Conservation (phyloP, 2,888 invertebrate species). For the Xestia xanthographa region DNA sequence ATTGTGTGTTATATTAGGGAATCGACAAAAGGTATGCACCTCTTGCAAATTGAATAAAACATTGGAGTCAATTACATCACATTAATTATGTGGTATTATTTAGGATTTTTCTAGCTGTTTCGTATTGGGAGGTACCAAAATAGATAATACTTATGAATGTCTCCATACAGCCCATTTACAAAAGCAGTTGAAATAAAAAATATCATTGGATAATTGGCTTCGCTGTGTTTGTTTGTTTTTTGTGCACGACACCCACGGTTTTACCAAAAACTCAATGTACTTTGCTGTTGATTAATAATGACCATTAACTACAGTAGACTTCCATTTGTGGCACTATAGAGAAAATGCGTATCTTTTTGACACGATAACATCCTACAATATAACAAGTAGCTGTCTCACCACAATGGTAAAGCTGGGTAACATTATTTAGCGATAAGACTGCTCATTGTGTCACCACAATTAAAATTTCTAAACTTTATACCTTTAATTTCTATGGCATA, state of each 20-base stretch:
- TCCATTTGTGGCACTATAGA: conserved; percentile 27
- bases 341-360: conserved; percentile 45
- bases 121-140: not conserved
- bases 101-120: not conserved
- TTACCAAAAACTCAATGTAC: conserved; percentile 55
- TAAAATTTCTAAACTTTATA: not conserved
- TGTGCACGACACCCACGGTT: conserved; percentile 55
- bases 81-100: not conserved
- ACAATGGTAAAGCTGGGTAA: conserved; percentile 1
- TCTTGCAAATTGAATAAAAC: too few relatives aligned
- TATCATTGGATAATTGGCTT: conserved; percentile 42
- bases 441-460: not conserved
- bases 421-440: not conserved
- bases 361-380: conserved; percentile 39
- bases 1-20: not conserved
- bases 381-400: conserved; percentile 32
- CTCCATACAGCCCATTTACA: conserved; percentile 5
- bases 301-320: conserved; percentile 45
- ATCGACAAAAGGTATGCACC: not conserved
- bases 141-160: conserved; percentile 17
- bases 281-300: conserved; percentile 62
- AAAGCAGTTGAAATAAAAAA: conserved; percentile 23
- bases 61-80: not conserved
- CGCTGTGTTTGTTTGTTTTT: conserved; percentile 44
- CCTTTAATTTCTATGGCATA: not conserved